These are phyloP conservation scores for Scolopax bukidnonensis DNA, from an alignment of 2,797 vertebrate genomes.

Conservation along the genomic window DNA sequence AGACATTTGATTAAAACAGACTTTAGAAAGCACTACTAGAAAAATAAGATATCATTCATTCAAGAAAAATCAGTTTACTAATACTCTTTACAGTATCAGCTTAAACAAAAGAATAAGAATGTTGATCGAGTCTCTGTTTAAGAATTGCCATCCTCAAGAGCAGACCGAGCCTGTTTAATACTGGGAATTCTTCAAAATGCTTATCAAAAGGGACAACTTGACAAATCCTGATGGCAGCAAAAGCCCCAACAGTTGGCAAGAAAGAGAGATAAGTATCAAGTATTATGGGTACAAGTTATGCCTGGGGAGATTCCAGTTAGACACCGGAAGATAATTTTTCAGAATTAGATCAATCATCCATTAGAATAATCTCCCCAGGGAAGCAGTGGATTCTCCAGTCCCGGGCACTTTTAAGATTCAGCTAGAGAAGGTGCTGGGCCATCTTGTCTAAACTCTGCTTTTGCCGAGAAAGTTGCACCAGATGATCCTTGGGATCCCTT, in stretches of 20 bases:
- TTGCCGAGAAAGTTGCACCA: neutral
- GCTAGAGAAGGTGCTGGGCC: neutral
- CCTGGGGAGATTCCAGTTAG: neutral
- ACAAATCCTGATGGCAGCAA: neutral
- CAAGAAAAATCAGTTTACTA: neutral
- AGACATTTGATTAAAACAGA: neutral
- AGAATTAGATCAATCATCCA: neutral
- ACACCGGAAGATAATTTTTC: neutral
- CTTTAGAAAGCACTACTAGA: neutral
- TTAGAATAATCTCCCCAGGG: neutral
- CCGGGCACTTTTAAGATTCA: neutral
- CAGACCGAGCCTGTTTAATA: neutral
- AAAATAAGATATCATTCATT: neutral
- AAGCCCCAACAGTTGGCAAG: neutral
- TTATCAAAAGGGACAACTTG: neutral
- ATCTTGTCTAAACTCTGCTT: neutral
- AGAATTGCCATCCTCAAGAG: neutral
- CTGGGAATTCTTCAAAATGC: neutral
- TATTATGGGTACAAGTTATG: neutral
- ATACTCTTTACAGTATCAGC: neutral
- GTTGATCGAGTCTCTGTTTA: neutral
- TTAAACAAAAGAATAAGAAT: neutral
- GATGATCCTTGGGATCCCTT: neutral
- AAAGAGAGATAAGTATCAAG: neutral
- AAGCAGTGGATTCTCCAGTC: neutral